Evolutionary conservation across 1,140 invertebrate genomes (phyloP).

Genomic region (Acyrthosiphon pisum): DNA sequence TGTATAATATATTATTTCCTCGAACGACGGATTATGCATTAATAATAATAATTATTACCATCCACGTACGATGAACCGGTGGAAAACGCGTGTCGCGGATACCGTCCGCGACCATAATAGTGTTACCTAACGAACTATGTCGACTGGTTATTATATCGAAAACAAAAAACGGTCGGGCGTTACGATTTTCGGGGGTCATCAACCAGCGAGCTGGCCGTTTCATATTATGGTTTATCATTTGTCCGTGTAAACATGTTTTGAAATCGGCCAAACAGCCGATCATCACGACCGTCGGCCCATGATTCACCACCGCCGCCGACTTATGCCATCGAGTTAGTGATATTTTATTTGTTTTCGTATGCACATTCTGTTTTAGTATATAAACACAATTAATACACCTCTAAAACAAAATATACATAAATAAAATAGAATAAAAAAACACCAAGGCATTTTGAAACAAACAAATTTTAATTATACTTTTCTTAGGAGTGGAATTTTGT

Average conservation of each 20-base stretch:
- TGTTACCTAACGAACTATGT: neutral
- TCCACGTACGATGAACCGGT: neutral
- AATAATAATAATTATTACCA: neutral
- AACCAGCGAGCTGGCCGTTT: neutral
- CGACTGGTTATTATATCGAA: neutral
- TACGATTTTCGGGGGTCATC: constrained; percentile 6
- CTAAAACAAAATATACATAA: too few relatives aligned
- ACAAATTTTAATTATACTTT: neutral
- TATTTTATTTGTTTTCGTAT: neutral
- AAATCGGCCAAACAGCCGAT: neutral
- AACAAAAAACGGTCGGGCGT: neutral
- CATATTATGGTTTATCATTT: neutral
- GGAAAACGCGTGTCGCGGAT: neutral
- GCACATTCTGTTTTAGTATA: neutral
- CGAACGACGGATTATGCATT: neutral
- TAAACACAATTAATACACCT: neutral
- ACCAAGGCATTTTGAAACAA: neutral
- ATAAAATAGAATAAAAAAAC: neutral
- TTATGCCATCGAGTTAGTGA: neutral
- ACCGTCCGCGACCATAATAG: too few relatives aligned
- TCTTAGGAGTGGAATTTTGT: neutral
- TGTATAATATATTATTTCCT: neutral
- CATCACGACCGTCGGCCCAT: neutral
- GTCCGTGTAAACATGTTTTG: constrained; percentile 15
- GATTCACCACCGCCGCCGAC: neutral